These are phyloP conservation scores for Callaeas wilsoni DNA, from an alignment of 2,113 vertebrate species.

Conservation along the genomic window DNA sequence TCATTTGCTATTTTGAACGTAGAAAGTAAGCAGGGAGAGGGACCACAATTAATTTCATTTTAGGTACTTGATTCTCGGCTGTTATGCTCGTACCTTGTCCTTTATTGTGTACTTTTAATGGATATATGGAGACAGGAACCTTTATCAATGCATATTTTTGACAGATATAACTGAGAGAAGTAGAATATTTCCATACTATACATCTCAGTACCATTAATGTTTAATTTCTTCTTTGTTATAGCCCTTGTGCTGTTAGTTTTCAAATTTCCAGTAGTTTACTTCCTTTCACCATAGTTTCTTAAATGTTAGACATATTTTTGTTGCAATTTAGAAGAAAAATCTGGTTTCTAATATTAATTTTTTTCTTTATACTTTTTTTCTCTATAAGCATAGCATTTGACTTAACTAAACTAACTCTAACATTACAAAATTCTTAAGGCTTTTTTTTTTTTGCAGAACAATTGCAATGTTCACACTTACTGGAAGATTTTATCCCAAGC, in stretches of 20 bases:
- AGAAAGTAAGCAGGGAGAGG: not conserved
- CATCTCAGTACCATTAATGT: not conserved
- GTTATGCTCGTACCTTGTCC: not conserved
- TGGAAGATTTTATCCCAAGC: not conserved
- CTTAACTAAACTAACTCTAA: not conserved
- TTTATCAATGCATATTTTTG: not conserved
- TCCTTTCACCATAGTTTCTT: not conserved
- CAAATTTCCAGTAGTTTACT: not conserved
- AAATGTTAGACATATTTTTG: not conserved
- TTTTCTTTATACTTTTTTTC: not conserved
- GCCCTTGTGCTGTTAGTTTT: not conserved
- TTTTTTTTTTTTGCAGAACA: not conserved
- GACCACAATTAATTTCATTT: not conserved
- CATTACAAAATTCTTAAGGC: not conserved
- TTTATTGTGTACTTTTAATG: not conserved
- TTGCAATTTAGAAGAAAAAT: not conserved
- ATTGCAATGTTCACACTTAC: not conserved
- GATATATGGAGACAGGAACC: not conserved
- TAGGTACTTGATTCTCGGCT: not conserved
- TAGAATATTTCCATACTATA: not conserved
- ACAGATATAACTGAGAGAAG: not conserved
- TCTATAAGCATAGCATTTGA: not conserved
- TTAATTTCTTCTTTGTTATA: not conserved
- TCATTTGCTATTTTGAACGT: not conserved
- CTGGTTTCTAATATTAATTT: not conserved